Evolutionary conservation across 2,888 invertebrate genomes (phyloP).

Genomic region (Cantharis flavilabris): DNA sequence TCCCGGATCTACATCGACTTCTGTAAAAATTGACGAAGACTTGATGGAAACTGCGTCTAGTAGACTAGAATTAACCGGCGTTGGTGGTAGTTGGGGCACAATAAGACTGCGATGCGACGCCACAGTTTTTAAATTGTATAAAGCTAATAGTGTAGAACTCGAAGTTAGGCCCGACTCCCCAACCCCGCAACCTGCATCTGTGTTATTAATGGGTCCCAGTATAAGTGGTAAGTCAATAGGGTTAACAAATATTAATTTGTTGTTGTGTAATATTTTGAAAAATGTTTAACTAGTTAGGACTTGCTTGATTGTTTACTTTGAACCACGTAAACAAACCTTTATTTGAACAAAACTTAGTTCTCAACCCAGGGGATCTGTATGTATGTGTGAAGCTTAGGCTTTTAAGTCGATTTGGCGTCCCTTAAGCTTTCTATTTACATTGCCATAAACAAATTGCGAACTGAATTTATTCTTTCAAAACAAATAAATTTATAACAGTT

Average conservation of each 20-base stretch:
- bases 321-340: background rate
- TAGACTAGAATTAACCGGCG: slow-evolving; percentile 60
- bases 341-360: background rate
- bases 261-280: background rate
- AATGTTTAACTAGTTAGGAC: background rate
- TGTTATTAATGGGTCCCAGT: slow-evolving; percentile 57
- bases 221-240: slow-evolving; percentile 39
- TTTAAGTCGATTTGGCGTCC: slow-evolving; percentile 2
- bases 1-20: slow-evolving; percentile 65
- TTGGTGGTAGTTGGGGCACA: slow-evolving; percentile 63
- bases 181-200: slow-evolving; percentile 64
- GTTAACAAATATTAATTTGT: background rate
- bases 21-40: slow-evolving; percentile 62
- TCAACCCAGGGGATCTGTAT: background rate
- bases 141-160: slow-evolving; percentile 63
- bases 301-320: background rate
- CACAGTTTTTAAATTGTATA: slow-evolving; percentile 66
- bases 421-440: slow-evolving; percentile 8
- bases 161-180: slow-evolving; percentile 64
- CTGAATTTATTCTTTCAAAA: background rate
- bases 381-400: background rate
- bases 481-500: background rate
- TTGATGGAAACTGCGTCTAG: slow-evolving; percentile 64
- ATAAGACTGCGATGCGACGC: slow-evolving; percentile 66
- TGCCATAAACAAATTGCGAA: slow-evolving; percentile 10